phyloP scores from a whole-genome alignment of 2,113 vertebrate genomes.

The Zootoca vivipara region DNA sequence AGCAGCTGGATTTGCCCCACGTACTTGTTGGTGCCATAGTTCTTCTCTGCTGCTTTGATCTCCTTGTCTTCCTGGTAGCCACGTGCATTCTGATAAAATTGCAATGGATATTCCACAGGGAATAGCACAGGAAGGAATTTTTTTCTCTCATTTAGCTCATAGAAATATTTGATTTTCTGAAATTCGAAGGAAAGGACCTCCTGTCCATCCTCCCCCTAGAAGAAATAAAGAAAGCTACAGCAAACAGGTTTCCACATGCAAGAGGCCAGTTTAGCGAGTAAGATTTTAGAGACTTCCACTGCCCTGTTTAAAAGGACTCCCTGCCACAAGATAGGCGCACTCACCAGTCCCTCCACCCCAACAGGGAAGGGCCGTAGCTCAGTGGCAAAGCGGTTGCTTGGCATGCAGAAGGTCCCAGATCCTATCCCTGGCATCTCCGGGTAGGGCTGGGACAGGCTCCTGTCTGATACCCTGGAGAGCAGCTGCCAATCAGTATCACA shows the following conservation, averaged over 20 bases:
- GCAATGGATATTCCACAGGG: slow-evolving; percentile 80
- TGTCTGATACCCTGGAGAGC: no score
- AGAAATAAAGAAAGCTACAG: background rate
- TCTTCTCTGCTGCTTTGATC: slow-evolving; percentile 86
- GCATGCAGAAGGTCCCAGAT: no score
- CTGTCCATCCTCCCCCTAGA: slow-evolving; percentile 83
- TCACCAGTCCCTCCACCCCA: no score
- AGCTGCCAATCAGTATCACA: no score
- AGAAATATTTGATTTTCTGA: slow-evolving; percentile 94
- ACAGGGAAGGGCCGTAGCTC: no score
- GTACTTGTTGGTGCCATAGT: slow-evolving; percentile 87
- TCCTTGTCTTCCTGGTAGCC: slow-evolving; percentile 92
- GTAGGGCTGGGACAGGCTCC: no score
- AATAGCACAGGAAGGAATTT: slow-evolving; percentile 88
- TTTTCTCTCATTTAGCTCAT: slow-evolving; percentile 82
- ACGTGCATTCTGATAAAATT: slow-evolving; percentile 86
- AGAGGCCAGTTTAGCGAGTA: background rate
- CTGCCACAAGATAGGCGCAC: background rate
- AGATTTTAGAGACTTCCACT: background rate
- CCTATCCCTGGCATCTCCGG: no score
- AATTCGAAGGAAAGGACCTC: slow-evolving; percentile 90
- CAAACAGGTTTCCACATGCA: background rate
- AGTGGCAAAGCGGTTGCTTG: no score
- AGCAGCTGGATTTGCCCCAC: background rate
- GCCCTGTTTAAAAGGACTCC: background rate